A percentile compares a stretch with the other conserved stretches of the same genome.
Conservation (phyloP, 2,888 invertebrate genomes). For the Drosophila leonis region DNA sequence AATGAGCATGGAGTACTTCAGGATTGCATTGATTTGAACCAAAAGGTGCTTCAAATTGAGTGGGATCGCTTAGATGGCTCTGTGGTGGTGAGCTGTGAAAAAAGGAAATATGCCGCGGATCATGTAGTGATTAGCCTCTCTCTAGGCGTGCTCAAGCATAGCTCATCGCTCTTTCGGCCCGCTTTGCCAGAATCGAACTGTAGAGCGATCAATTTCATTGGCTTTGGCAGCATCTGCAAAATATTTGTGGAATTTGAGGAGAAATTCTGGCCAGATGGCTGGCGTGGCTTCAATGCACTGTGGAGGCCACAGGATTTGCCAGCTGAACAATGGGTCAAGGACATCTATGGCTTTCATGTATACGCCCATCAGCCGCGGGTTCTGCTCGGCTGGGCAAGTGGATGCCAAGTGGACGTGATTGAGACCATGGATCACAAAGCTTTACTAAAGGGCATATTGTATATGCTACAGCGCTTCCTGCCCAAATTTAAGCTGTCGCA, state of each 20-base stretch:
- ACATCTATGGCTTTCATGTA: slow-evolving; percentile 89
- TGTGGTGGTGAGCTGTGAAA: slow-evolving; percentile 63
- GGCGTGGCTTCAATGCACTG: slow-evolving; percentile 86
- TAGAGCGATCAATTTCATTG: slow-evolving; percentile 86
- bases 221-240: slow-evolving; percentile 88
- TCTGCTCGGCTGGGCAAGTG: slow-evolving; percentile 89
- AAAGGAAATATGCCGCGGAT: slow-evolving; percentile 85
- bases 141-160: slow-evolving; percentile 87
- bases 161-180: slow-evolving; percentile 85
- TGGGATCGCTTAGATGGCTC: slow-evolving; percentile 59
- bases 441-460: slow-evolving; percentile 63
- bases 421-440: slow-evolving; percentile 87
- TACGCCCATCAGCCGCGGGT: slow-evolving; percentile 88
- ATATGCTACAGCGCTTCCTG: slow-evolving; percentile 72
- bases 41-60: slow-evolving; percentile 56
- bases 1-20: slow-evolving; percentile 66
- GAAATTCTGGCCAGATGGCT: slow-evolving; percentile 87
- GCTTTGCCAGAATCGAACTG: slow-evolving; percentile 85
- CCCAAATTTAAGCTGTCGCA: slow-evolving; percentile 55
- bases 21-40: slow-evolving; percentile 69
- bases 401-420: slow-evolving; percentile 87
- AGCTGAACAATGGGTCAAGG: slow-evolving; percentile 87
- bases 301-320: slow-evolving; percentile 86
- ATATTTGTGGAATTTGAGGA: slow-evolving; percentile 87
- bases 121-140: slow-evolving; percentile 88